These are phyloP conservation scores for Mormyrus hasselquistii DNA, from an alignment of 2,797 vertebrate species.

Conservation along the genomic window DNA sequence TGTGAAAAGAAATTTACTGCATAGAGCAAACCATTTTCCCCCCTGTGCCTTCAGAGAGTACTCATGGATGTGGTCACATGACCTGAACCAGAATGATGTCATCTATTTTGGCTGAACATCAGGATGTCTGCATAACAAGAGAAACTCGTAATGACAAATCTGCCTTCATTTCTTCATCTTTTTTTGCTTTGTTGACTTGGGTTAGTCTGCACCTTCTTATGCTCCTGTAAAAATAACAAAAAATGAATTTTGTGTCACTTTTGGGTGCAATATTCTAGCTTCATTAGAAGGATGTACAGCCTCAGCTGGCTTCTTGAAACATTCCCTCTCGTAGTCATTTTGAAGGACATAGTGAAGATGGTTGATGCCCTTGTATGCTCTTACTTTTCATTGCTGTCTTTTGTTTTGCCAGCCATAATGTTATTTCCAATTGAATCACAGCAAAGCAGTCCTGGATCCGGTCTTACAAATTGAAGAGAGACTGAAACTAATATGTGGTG, in stretches of 20 bases:
- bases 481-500: background rate
- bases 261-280: background rate
- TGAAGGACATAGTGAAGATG: background rate
- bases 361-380: background rate
- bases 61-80: background rate
- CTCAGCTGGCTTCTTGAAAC: background rate
- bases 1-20: background rate
- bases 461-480: background rate
- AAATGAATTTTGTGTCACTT: background rate
- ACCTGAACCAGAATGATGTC: background rate
- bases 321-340: background rate
- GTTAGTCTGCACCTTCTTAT: background rate
- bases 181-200: background rate
- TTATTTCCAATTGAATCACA: background rate
- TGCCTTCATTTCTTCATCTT: background rate
- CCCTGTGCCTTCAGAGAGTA: background rate
- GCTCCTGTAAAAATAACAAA: background rate
- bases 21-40: background rate
- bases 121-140: background rate
- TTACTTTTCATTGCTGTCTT: background rate
- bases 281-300: background rate
- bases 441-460: background rate
- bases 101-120: background rate
- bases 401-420: background rate
- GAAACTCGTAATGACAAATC: background rate